Evolutionary conservation across 2,888 invertebrate species (phyloP), one percentile per base, ranked within the genome.

Genomic region (Cryptophagus acutangulus): DNA sequence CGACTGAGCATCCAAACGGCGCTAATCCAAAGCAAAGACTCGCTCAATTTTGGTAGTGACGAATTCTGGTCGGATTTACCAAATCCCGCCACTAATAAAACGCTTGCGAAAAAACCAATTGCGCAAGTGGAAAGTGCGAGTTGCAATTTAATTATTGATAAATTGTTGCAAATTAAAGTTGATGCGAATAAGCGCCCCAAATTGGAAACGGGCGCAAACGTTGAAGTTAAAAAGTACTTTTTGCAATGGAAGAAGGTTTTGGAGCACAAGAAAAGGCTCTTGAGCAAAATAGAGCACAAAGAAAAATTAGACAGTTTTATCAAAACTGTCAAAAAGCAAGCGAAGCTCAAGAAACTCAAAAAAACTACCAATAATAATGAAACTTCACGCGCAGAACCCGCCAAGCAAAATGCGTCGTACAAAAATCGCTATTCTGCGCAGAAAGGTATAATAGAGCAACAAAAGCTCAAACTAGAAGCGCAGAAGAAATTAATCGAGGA

Each of bases 401-500:
- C n/a, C n/a, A n/a, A n/a, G n/a, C n/a, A 24, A 24, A 13, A 26
- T 34, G 36, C 16, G 13, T 12, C 30, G 31, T 57, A 53, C 34
- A 54, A 59, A 54, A 59, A 63, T 39, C 52, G 83, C 53, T 79
- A 79, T 45, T 78, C 78, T 63, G 75, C 82, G 6, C 87, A 87
- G 61, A 81, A 81, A 59, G 77, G 78, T 49, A 81, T 86, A 29
- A 87, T 87, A 42, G 79, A 83, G 17, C 66, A 80, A 17, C 86
- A 87, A 63, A 82, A 78, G 60, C 68, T 75, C 1, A 84, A 84
- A 67, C 62, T 87, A 42, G 78, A 81, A 42, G 78, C 84, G 43
- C 85, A 87, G 63, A 80, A 79, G 51, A 76, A 78, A 54, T 60
- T 83, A n/a, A 87, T 87, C 41, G 79, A 84, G 61, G 80, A 84